Conservation (phyloP, 1,140 invertebrate genomes). For the Plodia interpunctella region DNA sequence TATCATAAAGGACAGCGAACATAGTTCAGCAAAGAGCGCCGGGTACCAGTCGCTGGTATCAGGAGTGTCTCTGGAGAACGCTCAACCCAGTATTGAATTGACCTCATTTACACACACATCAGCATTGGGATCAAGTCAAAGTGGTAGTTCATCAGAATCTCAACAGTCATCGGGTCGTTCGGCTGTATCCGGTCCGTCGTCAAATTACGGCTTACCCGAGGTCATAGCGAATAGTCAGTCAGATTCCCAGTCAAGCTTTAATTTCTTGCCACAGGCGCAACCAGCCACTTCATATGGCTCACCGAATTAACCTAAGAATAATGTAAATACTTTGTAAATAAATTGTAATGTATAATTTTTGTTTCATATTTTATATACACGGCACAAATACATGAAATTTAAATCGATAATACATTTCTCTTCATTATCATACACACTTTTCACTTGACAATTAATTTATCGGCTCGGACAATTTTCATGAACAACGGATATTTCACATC, state of each 20-base stretch:
- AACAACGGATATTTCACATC: constrained; percentile 29
- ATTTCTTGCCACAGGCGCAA: constrained; percentile 33
- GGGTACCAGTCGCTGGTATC: constrained; percentile 59
- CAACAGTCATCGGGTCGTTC: constrained; percentile 17
- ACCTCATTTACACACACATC: constrained; percentile 59
- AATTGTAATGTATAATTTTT: constrained; percentile 22
- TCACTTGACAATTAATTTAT: constrained; percentile 24
- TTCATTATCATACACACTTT: not conserved
- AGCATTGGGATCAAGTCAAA: constrained; percentile 16
- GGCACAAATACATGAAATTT: not conserved
- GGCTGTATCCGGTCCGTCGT: constrained; percentile 22
- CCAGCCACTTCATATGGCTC: constrained; percentile 31
- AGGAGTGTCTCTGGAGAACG: constrained; percentile 55
- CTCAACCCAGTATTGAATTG: constrained; percentile 59
- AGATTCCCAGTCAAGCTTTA: constrained; percentile 10
- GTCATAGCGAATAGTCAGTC: constrained; percentile 21
- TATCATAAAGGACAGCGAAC: constrained; percentile 59
- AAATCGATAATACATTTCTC: not conserved
- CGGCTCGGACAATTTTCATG: constrained; percentile 37
- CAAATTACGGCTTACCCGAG: constrained; percentile 26
- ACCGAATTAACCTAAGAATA: constrained; percentile 26
- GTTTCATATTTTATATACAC: constrained; percentile 14
- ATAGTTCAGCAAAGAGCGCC: constrained; percentile 46
- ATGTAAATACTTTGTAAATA: constrained; percentile 28
- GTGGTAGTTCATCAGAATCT: not conserved